Conservation (phyloP, 2,113 vertebrate species). For the Lutjanus erythropterus region DNA sequence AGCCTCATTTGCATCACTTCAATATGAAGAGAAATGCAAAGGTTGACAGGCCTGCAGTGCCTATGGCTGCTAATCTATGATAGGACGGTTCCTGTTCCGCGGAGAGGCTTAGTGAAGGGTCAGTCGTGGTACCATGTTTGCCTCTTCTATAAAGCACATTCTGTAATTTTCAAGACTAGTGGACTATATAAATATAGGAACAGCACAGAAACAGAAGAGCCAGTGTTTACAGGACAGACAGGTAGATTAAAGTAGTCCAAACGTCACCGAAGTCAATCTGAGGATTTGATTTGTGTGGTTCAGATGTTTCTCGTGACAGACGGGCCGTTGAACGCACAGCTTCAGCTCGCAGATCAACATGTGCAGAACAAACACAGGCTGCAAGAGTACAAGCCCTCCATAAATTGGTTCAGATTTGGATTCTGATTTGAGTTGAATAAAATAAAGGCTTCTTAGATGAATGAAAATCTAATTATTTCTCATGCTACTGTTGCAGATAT, state of each 20-base stretch:
- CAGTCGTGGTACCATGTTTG: too few relatives aligned
- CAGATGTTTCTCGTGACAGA: constrained; percentile 24
- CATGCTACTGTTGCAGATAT: constrained; percentile 25
- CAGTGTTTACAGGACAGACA: not conserved
- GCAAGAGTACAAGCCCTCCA: constrained; percentile 20
- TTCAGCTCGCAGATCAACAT: constrained; percentile 16
- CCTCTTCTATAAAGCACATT: not conserved
- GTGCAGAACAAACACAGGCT: constrained; percentile 30
- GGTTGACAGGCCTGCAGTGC: too few relatives aligned
- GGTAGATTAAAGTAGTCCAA: constrained; percentile 7
- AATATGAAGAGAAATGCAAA: too few relatives aligned
- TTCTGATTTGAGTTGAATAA: constrained; percentile 29
- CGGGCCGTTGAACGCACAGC: not conserved
- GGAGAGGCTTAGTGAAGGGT: too few relatives aligned
- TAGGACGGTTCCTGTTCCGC: too few relatives aligned
- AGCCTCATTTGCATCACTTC: too few relatives aligned
- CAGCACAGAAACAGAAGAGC: not conserved
- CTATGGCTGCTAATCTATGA: too few relatives aligned
- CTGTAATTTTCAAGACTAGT: not conserved
- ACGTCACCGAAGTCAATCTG: not conserved
- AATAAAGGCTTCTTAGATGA: constrained; percentile 37
- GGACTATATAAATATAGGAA: not conserved
- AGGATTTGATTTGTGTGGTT: constrained; percentile 26
- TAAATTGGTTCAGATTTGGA: constrained; percentile 18
- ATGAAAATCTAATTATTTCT: constrained; percentile 53